A percentile compares a stretch with the other conserved stretches of the same genome.
phyloP scores from a whole-genome alignment of 2,797 vertebrate species.

The Sciurus vulgaris region DNA sequence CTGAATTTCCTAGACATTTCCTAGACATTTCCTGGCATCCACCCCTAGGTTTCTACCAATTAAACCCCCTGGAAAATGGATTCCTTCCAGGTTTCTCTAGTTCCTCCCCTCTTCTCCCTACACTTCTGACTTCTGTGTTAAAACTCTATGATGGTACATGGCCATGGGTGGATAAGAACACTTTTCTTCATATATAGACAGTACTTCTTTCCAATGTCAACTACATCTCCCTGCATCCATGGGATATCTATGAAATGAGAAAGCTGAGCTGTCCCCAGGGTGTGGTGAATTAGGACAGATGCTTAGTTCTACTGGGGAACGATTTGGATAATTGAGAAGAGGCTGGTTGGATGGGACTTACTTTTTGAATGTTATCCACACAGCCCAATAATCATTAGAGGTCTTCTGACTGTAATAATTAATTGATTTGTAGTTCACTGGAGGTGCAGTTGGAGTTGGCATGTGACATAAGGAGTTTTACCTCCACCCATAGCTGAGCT shows the following conservation, averaged over 20 bases:
- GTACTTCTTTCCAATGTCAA: conserved; percentile 16
- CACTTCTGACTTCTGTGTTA: not conserved
- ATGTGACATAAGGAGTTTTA: not conserved
- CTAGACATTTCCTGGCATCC: conserved; percentile 32
- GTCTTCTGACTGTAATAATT: not conserved
- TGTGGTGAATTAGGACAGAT: conserved; percentile 34
- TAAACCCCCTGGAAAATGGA: not conserved
- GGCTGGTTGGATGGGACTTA: not conserved
- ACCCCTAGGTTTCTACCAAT: conserved; percentile 34
- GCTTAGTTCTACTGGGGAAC: conserved; percentile 45
- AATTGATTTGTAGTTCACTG: not conserved
- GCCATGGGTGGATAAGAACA: conserved; percentile 36
- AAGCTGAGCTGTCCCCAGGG: conserved; percentile 27
- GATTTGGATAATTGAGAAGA: not conserved
- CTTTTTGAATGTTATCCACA: conserved; percentile 9
- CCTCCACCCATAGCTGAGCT: not conserved
- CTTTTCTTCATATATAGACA: conserved; percentile 53
- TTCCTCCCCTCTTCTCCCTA: not conserved
- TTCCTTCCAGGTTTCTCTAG: not conserved
- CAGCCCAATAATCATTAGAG: not conserved
- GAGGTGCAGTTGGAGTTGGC: not conserved
- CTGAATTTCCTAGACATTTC: conserved; percentile 3
- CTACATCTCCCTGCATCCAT: not conserved
- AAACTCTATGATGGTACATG: conserved; percentile 12
- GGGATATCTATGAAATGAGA: conserved; percentile 64